Evolutionary conservation across 2,797 vertebrate genomes (phyloP).

Genomic region (Pangasius djambal): DNA sequence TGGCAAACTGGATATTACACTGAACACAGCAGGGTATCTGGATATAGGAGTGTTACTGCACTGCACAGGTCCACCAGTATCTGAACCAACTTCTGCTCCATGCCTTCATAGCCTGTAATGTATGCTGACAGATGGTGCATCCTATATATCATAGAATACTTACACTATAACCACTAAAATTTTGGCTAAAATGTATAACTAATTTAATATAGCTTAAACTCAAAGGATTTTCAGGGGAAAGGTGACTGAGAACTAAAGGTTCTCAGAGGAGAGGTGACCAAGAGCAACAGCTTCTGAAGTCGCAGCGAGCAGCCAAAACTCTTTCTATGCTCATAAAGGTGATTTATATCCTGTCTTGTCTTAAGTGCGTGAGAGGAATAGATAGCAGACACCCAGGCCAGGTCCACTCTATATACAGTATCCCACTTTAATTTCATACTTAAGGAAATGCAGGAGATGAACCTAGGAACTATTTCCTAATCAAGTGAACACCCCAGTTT

Average conservation of each 20-base stretch:
- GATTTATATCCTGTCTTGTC: conserved; percentile 29
- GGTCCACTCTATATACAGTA: background rate
- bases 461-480: conserved; percentile 8
- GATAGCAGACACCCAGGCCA: background rate
- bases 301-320: background rate
- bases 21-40: background rate
- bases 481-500: conserved; percentile 24
- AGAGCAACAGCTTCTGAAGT: background rate
- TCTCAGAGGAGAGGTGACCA: background rate
- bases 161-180: background rate
- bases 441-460: conserved; percentile 17
- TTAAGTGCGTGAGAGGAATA: conserved; percentile 24
- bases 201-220: background rate
- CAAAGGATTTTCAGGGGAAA: background rate
- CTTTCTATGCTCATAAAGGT: background rate
- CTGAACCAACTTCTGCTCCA: background rate
- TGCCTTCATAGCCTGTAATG: background rate
- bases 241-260: background rate
- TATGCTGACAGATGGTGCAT: background rate
- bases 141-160: background rate
- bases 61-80: background rate
- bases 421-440: conserved; percentile 18
- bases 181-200: background rate
- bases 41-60: background rate
- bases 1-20: background rate